Evolutionary conservation across 2,888 invertebrate genomes (phyloP).

Genomic region (Lochmaea crataegi): DNA sequence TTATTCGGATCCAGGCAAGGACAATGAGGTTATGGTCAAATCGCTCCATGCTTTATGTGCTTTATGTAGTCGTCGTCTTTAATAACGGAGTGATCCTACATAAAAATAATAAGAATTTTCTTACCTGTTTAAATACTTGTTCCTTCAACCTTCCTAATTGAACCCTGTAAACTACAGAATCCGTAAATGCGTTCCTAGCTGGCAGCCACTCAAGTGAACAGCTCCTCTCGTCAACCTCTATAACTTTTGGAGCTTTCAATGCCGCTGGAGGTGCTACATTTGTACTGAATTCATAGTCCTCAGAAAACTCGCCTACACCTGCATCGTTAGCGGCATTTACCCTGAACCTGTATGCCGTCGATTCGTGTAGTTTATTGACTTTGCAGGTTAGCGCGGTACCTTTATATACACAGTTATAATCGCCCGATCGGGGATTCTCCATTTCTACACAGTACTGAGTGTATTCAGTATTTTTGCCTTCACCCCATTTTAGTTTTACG

Average conservation of each 20-base stretch:
- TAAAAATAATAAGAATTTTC: conserved; percentile 38
- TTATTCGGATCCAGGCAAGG: too few species aligned
- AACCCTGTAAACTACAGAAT: conserved; percentile 80
- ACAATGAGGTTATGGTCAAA: too few species aligned
- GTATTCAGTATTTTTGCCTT: conserved; percentile 77
- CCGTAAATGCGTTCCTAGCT: conserved; percentile 70
- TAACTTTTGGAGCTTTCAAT: conserved; percentile 77
- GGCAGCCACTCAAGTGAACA: conserved; percentile 76
- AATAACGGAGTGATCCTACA: too few species aligned
- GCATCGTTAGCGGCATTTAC: conserved; percentile 89
- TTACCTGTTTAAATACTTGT: conserved; percentile 74
- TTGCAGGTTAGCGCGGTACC: conserved; percentile 82
- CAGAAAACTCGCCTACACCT: conserved; percentile 84
- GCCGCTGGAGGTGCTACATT: conserved; percentile 83
- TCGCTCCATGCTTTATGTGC: too few species aligned
- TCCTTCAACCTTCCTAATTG: conserved; percentile 74
- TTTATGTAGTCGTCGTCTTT: too few species aligned
- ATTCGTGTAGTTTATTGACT: conserved; percentile 85
- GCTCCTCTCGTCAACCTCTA: conserved; percentile 68
- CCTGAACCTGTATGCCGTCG: conserved; percentile 82
- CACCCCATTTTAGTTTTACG: conserved; percentile 90
- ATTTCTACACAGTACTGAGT: conserved; percentile 86
- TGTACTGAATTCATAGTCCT: conserved; percentile 77
- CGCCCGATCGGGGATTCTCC: conserved; percentile 75
- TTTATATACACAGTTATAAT: conserved; percentile 80